Evolutionary conservation across 2,797 vertebrate species (phyloP).

Genomic region (Hippopotamyrus pictus): DNA sequence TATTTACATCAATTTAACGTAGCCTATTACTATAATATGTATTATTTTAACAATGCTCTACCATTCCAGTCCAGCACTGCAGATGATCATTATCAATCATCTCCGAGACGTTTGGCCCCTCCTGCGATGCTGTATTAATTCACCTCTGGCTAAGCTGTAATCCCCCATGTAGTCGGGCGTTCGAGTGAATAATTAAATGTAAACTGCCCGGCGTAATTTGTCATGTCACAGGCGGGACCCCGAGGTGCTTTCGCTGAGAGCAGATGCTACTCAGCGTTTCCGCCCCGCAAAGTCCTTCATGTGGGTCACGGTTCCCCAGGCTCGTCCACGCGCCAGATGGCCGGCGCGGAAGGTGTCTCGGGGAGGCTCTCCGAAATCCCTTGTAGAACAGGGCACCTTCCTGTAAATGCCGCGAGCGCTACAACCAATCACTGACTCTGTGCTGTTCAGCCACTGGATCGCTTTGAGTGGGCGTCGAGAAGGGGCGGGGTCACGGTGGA

Average conservation of each 20-base stretch:
- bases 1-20: background rate
- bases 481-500: background rate
- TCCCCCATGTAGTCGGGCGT: constrained; percentile 48
- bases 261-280: constrained; percentile 71
- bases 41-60: background rate
- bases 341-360: constrained; percentile 38
- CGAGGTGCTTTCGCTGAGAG: constrained; percentile 58
- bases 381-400: constrained; percentile 10
- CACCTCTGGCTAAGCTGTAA: constrained; percentile 26
- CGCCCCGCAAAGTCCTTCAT: constrained; percentile 54
- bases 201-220: constrained; percentile 67
- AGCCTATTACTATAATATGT: background rate
- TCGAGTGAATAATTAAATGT: constrained; percentile 70
- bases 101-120: background rate
- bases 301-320: constrained; percentile 62
- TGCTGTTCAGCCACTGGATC: background rate
- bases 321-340: constrained; percentile 57
- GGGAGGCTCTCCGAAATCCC: constrained; percentile 19
- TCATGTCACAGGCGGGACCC: constrained; percentile 65
- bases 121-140: constrained; percentile 16
- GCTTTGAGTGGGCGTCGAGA: background rate
- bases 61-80: background rate
- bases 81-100: constrained; percentile 15
- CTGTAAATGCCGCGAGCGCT: background rate
- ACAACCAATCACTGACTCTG: background rate